Base-by-base conservation (phyloP, 92 coral and sea anemone species). In the Zoanthus sansibaricus region DNA sequence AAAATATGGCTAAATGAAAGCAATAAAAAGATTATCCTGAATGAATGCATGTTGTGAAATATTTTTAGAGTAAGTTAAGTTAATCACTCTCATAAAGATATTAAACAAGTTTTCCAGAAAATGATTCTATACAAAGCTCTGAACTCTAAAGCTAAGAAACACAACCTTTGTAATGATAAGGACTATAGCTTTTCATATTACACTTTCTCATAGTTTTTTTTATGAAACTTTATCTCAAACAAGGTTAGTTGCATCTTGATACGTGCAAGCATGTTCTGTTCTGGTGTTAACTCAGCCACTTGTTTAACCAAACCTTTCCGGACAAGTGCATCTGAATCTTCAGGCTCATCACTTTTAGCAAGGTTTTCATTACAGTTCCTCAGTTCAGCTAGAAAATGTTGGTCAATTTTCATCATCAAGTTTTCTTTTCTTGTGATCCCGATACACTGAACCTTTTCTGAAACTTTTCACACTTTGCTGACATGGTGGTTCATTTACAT, bases 311-410 rank as follows among this genome's bases (percentile, higher is more conserved):
- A 61, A 58, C 69, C 1, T 61, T 61, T 61, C 18, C 69, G 3
- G 21, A 16, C n/a, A 61, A 18, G 32, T 61, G 69, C 69, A 17
- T 16, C 69, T 61, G 25, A 61, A 61, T 16, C 69, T 61, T 61
- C 69, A 61, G 69, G 69, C 25, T 18, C 69, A 61, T 61, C 69
- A 61, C n/a, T 61, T 61, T 16, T 58, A 61, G 69, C 69, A 61
- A 61, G 69, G 69, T 61, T 61, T 16, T 61, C 25, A 61, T 61
- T 61, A 61, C 31, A 16, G 69, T 56, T 56, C 64, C 14, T 56
- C 64, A 56, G 64, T 61, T 61, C 69, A 61, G 69, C 69, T 61
- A n/a, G 25, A n/a, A 61, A 61, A 16, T 61, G 69, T 61, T n/a
- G 69, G 69, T 61, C 69, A 1, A 61, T 61, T 61, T 1, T 16